These are phyloP conservation scores for Gracilinanus agilis DNA, from an alignment of 2,113 vertebrate species.

Conservation along the genomic window DNA sequence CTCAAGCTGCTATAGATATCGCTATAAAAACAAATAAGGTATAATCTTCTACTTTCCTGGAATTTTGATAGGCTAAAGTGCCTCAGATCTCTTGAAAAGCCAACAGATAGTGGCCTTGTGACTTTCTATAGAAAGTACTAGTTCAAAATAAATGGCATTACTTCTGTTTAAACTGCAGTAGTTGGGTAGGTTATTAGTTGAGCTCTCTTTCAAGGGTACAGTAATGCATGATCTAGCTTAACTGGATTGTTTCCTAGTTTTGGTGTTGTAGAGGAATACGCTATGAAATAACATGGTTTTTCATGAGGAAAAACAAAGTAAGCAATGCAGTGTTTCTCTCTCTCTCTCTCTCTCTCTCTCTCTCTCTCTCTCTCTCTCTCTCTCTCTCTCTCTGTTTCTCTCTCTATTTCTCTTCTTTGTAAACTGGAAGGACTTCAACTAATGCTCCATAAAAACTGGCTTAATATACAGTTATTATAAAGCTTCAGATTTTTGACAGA, in stretches of 20 bases:
- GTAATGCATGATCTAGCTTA: neutral
- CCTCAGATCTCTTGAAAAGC: neutral
- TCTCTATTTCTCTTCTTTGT: conserved; percentile 66
- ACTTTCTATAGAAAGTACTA: conserved; percentile 9
- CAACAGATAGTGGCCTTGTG: neutral
- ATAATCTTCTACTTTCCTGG: neutral
- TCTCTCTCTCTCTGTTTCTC: neutral
- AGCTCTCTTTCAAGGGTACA: neutral
- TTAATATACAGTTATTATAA: conserved; percentile 90
- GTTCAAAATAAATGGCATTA: neutral
- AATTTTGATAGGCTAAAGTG: neutral
- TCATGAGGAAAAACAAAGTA: conserved; percentile 29
- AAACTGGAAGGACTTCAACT: conserved; percentile 84
- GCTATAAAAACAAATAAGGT: neutral
- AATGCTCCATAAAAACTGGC: conserved; percentile 86
- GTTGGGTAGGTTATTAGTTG: neutral
- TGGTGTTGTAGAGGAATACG: conserved; percentile 4
- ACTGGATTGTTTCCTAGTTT: conserved; percentile 10
- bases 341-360: conserved; percentile 56
- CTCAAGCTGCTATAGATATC: neutral
- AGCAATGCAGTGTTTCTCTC: conserved; percentile 3
- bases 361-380: conserved; percentile 20
- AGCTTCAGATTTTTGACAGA: conserved; percentile 88
- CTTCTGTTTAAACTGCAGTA: neutral
- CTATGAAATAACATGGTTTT: conserved; percentile 40